A percentile compares a stretch with the other conserved stretches of the same genome.
Evolutionary conservation across 2,797 vertebrate genomes (phyloP).

Genomic region (Cottoperca gobio): DNA sequence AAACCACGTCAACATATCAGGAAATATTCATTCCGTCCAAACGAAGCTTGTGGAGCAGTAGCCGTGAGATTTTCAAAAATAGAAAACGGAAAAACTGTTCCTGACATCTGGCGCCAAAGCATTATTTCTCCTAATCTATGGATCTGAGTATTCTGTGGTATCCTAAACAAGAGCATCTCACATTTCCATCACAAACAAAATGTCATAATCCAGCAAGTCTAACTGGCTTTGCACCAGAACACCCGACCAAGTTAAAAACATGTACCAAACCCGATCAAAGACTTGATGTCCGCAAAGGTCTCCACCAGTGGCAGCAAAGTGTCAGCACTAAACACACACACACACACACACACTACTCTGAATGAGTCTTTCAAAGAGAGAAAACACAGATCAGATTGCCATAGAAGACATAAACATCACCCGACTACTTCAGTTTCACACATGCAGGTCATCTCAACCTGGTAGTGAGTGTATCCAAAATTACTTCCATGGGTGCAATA

Average conservation of each 20-base stretch:
- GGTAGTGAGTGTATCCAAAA: slow-evolving; percentile 6
- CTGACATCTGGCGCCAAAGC: slow-evolving; percentile 1
- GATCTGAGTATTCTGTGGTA: not conserved
- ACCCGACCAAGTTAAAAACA: not conserved
- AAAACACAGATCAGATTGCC: slow-evolving; percentile 6
- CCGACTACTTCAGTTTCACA: slow-evolving; percentile 1
- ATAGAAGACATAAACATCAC: slow-evolving; percentile 3
- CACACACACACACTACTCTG: not conserved
- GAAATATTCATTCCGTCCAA: slow-evolving; percentile 8
- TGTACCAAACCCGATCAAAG: not conserved
- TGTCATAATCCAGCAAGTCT: not conserved
- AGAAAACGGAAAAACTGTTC: not conserved
- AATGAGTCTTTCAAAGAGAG: not conserved
- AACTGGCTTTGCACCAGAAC: not conserved
- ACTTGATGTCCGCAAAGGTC: not conserved
- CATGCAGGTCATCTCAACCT: not conserved
- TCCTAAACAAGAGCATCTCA: not conserved
- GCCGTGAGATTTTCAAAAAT: slow-evolving; percentile 12
- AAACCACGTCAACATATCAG: slow-evolving; percentile 5
- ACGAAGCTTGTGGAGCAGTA: not conserved
- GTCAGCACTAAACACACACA: not conserved
- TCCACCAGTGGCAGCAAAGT: not conserved
- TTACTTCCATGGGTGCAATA: not conserved
- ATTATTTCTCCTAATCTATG: not conserved
- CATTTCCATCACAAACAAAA: not conserved